Evolutionary conservation across 2,113 vertebrate species (phyloP).

Genomic region (Chroicocephalus ridibundus): DNA sequence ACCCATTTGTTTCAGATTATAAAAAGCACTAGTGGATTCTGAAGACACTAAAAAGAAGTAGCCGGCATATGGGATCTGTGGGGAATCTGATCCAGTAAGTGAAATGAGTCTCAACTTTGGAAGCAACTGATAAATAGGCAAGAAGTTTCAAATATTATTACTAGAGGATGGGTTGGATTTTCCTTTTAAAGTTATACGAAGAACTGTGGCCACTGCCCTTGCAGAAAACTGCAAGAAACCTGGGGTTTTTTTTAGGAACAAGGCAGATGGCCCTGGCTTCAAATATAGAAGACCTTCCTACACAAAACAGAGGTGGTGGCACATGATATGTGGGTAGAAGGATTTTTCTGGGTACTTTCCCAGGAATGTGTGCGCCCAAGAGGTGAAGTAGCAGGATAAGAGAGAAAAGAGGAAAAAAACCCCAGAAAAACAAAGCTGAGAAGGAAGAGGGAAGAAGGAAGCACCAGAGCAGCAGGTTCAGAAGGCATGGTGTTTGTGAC

Average conservation of each 20-base stretch:
- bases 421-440: not conserved
- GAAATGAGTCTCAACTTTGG: not conserved
- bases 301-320: conserved; percentile 57
- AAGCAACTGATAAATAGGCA: not conserved
- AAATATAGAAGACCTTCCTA: conserved; percentile 49
- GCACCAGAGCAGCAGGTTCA: not conserved
- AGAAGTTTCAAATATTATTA: not conserved
- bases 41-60: conserved; percentile 37
- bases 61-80: not conserved
- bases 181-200: not conserved
- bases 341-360: conserved; percentile 32
- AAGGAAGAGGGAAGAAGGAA: not conserved
- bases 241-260: not conserved
- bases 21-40: conserved; percentile 51
- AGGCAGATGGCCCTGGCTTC: conserved; percentile 43
- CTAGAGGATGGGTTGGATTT: not conserved
- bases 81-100: not conserved
- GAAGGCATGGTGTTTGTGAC: not conserved
- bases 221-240: not conserved
- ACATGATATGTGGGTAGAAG: conserved; percentile 17
- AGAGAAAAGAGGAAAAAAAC: not conserved
- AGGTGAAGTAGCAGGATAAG: not conserved
- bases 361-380: not conserved
- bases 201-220: not conserved
- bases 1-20: conserved; percentile 37